These are phyloP conservation scores for Arremon aurantiirostris DNA, from an alignment of 2,797 vertebrate species.

Conservation along the genomic window DNA sequence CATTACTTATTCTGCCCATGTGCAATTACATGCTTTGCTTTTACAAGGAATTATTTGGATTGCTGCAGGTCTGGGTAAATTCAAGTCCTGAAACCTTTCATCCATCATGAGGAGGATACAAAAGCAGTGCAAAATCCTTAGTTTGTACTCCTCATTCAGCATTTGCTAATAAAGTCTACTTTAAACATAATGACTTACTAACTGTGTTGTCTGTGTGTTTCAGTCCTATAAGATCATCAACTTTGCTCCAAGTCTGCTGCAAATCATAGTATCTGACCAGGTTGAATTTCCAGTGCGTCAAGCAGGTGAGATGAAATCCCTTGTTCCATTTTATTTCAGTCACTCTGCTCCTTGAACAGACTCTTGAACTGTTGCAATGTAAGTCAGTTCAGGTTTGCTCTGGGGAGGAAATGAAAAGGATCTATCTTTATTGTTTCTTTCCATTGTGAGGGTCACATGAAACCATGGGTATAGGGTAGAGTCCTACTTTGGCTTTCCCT, in stretches of 20 bases:
- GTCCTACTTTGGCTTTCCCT: not conserved
- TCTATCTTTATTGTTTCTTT: not conserved
- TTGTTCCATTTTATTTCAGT: not conserved
- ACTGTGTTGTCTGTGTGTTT: slow-evolving; percentile 60
- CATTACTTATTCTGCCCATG: not conserved
- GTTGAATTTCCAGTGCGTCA: slow-evolving; percentile 98
- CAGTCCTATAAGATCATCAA: slow-evolving; percentile 99
- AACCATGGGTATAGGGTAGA: not conserved
- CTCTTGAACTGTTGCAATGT: not conserved
- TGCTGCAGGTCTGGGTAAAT: not conserved
- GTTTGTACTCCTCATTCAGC: not conserved
- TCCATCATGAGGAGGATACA: not conserved
- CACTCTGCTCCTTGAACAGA: not conserved
- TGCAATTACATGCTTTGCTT: not conserved
- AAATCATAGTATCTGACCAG: slow-evolving; percentile 95
- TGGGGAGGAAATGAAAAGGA: not conserved
- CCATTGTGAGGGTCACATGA: not conserved
- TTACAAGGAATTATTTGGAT: not conserved
- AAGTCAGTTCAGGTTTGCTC: not conserved
- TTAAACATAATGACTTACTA: not conserved
- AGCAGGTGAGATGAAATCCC: slow-evolving; percentile 82
- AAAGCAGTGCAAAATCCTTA: not conserved
- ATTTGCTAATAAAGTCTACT: not conserved
- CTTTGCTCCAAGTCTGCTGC: slow-evolving; percentile 95
- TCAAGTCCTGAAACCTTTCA: not conserved